Evolutionary conservation across 2,797 vertebrate species (phyloP), one percentile per base, ranked within the genome.

Genomic region (Brotula barbata): DNA sequence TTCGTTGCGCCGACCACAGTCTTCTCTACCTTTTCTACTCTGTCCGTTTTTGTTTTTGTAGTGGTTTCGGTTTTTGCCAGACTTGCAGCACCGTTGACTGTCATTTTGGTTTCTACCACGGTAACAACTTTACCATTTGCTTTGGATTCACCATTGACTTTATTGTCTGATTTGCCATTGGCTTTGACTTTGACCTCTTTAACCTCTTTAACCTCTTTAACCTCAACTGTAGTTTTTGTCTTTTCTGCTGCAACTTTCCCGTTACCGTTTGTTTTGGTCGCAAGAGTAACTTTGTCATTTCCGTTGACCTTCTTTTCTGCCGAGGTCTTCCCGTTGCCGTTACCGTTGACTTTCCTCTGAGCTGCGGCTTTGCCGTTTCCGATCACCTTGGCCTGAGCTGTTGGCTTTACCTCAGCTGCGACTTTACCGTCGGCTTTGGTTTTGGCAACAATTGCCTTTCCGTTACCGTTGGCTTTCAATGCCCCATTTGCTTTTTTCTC

Each of bases 21-120:
- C 79, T 82, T 86, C 51, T 59, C 44, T 40, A 56, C 34, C 43
- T 59, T 60, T 36, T 80, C 76, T 71, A 80, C 78, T 68, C 80
- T 80, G 19, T 71, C 78, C 49, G 57, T 66, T 54, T 73, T 87
- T 58, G 73, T 23, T 75, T 83, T 85, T 64, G 65, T 77, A 87
- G 82, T 82, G 82, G 88, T 88, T 85, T 88, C 83, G 71, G 37
- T 65, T 80, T 88, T 89, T 16, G 57, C 68, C 48, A 77, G 47
- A 74, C 73, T 83, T 50, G 31, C 70, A 34, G 78, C 77, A 50
- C 64, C 72, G 1, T 76, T 85, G 7, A 37, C 56, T 1, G 76
- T 31, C 5, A 49, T 42, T 80, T 89, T 88, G 66, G 82, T 90
- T 55, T 85, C 85, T 64, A 68, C 69, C 68, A 78, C 72, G 80